Evolutionary conservation across 1,140 invertebrate genomes (phyloP).

Genomic region (Atta texana): DNA sequence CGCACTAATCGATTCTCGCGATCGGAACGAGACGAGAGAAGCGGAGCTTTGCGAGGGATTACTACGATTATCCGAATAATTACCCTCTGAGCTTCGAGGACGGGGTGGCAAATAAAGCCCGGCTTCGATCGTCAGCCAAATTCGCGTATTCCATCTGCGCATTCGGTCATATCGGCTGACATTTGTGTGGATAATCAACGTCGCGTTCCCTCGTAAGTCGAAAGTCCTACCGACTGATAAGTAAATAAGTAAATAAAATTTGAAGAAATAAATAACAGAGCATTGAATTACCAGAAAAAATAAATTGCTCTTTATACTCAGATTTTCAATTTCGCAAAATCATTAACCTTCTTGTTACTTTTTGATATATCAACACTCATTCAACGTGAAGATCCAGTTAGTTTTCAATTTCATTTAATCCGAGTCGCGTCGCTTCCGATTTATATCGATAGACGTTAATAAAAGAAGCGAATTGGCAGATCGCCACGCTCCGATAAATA

Average conservation of each 20-base stretch:
- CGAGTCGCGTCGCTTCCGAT: constrained; percentile 43
- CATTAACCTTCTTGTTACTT: constrained; percentile 21
- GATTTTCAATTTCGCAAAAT: constrained; percentile 17
- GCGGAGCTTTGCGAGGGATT: constrained; percentile 79
- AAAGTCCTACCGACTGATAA: neutral
- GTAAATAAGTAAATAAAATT: neutral
- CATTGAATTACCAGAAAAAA: neutral
- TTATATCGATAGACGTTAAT: constrained; percentile 26
- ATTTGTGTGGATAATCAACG: constrained; percentile 48
- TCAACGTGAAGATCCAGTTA: constrained; percentile 23
- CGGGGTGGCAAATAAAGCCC: constrained; percentile 65
- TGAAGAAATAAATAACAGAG: neutral
- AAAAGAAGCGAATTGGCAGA: constrained; percentile 32
- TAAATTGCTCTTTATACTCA: neutral
- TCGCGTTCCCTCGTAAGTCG: constrained; percentile 14
- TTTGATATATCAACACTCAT: constrained; percentile 22
- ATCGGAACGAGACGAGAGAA: constrained; percentile 71
- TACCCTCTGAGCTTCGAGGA: constrained; percentile 74
- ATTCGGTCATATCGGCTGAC: constrained; percentile 17
- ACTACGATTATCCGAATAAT: constrained; percentile 84
- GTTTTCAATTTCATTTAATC: constrained; percentile 50
- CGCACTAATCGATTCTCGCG: constrained; percentile 77
- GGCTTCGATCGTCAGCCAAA: constrained; percentile 26
- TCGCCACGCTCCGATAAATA: constrained; percentile 46
- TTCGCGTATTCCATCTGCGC: constrained; percentile 62